Evolutionary conservation across 2,888 invertebrate species (phyloP).

Genomic region (Harpalus rufipes): DNA sequence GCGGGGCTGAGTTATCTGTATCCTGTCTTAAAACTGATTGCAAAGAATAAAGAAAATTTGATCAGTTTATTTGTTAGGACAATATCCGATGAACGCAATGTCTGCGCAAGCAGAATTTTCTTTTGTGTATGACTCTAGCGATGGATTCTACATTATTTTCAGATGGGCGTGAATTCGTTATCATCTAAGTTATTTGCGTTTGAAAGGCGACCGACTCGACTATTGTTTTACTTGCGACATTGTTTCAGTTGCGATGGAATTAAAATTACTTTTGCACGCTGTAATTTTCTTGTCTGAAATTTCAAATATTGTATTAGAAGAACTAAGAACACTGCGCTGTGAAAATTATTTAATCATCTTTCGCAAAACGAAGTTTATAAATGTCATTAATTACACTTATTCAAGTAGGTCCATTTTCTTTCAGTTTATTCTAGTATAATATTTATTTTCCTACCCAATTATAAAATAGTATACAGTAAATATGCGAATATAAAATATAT

Average conservation of each 20-base stretch:
- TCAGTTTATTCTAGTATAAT: background rate
- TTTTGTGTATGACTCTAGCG: conserved; percentile 31
- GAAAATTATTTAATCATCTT: conserved; percentile 7
- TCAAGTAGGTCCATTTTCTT: background rate
- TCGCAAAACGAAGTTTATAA: background rate
- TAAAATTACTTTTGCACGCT: conserved; percentile 35
- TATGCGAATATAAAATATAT: no score
- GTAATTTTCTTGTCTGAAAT: conserved; percentile 36
- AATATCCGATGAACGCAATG: conserved; percentile 10
- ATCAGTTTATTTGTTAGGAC: background rate
- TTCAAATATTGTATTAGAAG: conserved; percentile 36
- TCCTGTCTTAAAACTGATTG: background rate
- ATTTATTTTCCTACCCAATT: background rate
- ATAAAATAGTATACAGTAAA: background rate
- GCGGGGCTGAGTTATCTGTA: conserved; percentile 17
- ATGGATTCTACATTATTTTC: conserved; percentile 44
- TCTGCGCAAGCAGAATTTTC: background rate
- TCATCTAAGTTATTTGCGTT: conserved; percentile 42
- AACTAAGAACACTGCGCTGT: conserved; percentile 11
- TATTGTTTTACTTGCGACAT: conserved; percentile 41
- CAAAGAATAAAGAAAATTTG: background rate
- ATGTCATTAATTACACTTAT: background rate
- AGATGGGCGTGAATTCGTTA: conserved; percentile 39
- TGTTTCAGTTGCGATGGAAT: conserved; percentile 43
- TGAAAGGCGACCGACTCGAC: conserved; percentile 20